A percentile compares a stretch with the other conserved stretches of the same genome.
These are phyloP conservation scores for human DNA, from an alignment of 2,113 vertebrate genomes.

Conservation along the genomic window GRCh38 chr21:25628501-25629000, in stretches of 20 bases:
- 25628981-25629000: background rate
- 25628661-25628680: background rate
- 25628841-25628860: background rate
- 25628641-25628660: background rate
- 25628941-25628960: background rate
- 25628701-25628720: background rate
- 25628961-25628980: background rate
- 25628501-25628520: background rate
- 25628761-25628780: background rate
- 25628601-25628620: background rate
- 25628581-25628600: background rate
- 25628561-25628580: background rate
- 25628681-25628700: too few species aligned
- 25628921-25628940: background rate
- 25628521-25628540: background rate
- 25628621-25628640: background rate
- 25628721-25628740: background rate
- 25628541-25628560: background rate
- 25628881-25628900: background rate
- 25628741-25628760: background rate
- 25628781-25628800: background rate
- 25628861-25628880: background rate
- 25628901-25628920: background rate
- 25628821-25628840: background rate
- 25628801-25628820: background rate